Conservation (phyloP, 2,113 vertebrate species). For the Dunckerocampus dactyliophorus region DNA sequence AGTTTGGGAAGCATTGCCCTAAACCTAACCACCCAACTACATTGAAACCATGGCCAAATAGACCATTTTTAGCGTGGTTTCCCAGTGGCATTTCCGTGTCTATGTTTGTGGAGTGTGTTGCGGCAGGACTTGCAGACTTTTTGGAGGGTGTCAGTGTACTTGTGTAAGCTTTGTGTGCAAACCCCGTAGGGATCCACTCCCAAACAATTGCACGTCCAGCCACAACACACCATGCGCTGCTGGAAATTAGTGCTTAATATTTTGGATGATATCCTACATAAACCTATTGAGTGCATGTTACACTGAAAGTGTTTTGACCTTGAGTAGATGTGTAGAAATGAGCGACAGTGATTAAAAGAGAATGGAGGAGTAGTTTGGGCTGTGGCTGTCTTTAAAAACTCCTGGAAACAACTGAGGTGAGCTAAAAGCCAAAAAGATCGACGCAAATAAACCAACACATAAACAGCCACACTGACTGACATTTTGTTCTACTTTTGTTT, state of each 20-base stretch:
- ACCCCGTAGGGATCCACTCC: neutral
- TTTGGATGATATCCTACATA: neutral
- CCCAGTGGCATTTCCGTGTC: constrained; percentile 2
- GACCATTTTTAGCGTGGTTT: neutral
- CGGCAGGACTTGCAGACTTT: neutral
- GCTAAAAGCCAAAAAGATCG: constrained; percentile 1
- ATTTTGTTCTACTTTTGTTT: constrained; percentile 5
- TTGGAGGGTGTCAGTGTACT: neutral
- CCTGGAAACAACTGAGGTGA: constrained; percentile 26
- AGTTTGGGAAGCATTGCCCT: too few relatives aligned
- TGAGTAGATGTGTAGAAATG: constrained; percentile 18
- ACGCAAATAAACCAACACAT: constrained; percentile 17
- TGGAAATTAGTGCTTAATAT: neutral
- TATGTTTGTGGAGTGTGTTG: constrained; percentile 1
- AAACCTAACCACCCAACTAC: neutral
- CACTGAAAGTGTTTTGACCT: constrained; percentile 18
- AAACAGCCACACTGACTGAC: constrained; percentile 23
- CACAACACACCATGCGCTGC: neutral
- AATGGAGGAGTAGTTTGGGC: neutral
- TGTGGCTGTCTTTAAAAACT: constrained; percentile 11
- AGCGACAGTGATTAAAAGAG: constrained; percentile 15
- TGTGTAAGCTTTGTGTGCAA: neutral
- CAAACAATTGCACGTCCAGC: neutral
- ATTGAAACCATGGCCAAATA: neutral
- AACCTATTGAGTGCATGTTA: neutral